A percentile compares a stretch with the other conserved stretches of the same genome.
These are phyloP conservation scores for Heliconius ismenius DNA, from an alignment of 2,888 invertebrate species.

Conservation along the genomic window DNA sequence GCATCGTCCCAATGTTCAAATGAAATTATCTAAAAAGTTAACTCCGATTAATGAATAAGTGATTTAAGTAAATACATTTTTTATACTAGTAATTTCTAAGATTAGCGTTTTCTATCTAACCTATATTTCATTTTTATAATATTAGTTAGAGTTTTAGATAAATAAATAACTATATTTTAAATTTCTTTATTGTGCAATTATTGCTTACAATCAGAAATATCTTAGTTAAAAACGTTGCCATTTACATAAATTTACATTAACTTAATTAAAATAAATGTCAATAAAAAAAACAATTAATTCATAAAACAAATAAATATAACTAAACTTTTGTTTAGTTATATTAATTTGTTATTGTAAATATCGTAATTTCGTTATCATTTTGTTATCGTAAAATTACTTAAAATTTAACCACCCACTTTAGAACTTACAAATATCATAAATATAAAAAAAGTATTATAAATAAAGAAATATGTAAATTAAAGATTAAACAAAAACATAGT, in stretches of 20 bases:
- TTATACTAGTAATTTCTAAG: too few relatives aligned
- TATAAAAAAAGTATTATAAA: constrained; percentile 42
- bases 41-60: too few relatives aligned
- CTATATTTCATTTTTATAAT: too few relatives aligned
- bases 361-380: too few relatives aligned
- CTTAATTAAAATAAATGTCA: neutral
- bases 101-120: too few relatives aligned
- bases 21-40: too few relatives aligned
- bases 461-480: constrained; percentile 30
- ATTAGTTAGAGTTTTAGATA: too few relatives aligned
- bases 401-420: neutral
- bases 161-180: too few relatives aligned
- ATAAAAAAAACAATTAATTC: neutral
- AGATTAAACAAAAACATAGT: neutral
- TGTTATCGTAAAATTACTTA: neutral
- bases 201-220: neutral
- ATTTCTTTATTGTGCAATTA: neutral
- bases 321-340: too few relatives aligned
- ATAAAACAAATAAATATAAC: neutral
- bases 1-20: too few relatives aligned
- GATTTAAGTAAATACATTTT: too few relatives aligned
- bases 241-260: neutral
- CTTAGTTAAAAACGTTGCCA: neutral
- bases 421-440: neutral
- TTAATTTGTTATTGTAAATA: too few relatives aligned